Evolutionary conservation across 2,797 vertebrate species (phyloP), one percentile per base, ranked within the genome.

Genomic region (Rachycentron canadum): DNA sequence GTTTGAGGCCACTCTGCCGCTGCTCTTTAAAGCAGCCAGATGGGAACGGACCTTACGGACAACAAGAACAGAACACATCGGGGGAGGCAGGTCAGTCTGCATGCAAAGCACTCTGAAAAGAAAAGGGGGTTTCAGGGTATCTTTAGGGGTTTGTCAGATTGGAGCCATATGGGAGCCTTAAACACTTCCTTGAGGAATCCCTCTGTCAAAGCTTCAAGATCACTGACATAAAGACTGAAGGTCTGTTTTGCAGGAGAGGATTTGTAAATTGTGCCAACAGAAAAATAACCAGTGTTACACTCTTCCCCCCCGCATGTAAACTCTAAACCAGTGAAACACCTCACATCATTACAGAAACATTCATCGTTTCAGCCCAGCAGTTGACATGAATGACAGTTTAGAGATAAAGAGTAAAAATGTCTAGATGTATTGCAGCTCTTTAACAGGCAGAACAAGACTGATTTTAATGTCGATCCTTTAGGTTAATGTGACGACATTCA

Each of bases 21-120:
- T 97, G 95, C 95, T 97, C 95, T 97, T 98, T 96, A 97, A 94
- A 94, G 96, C 96, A 92, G 96, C 96, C 95, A 96, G 94, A 91
- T 97, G 96, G 89, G 96, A 96, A 92, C 96, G 96, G 89, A 97
- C 97, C 97, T 98, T 98, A 94, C 94, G 52, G 69, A 88, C 11
- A 57, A 84, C 73, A 84, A 73, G 69, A 78, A 84, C 60, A 85
- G 53, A 86, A 71, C 75, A 93, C 65, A 88, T 7, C 0, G 53
- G 53, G 66, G 85, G 66, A 87, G 88, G 67, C 4, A 73, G 74
- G 75, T 90, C 81, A 94, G 84, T 85, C 69, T 64, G 86, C 90
- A 91, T 91, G 86, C 89, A 91, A 64, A 2, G 58, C 73, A 84
- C 49, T 58, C 59, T 14, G 38, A 65, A 23, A 73, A 50, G 21